Conservation (phyloP, 2,888 invertebrate species). For the Mellilla xanthometata region DNA sequence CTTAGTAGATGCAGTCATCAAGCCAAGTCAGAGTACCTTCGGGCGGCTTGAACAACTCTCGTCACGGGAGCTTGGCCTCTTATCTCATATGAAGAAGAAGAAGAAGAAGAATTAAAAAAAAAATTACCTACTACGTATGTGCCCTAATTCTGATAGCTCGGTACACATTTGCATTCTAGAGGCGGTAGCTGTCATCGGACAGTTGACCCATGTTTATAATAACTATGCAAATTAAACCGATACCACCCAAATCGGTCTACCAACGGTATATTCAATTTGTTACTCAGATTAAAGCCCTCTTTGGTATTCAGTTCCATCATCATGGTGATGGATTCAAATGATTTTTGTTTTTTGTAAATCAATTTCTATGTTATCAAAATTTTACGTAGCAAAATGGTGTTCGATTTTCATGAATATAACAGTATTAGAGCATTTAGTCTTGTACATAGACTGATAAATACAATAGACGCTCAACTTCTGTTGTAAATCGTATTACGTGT, state of each 20-base stretch:
- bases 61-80: too few species aligned
- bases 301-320: conserved; percentile 56
- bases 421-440: too few species aligned
- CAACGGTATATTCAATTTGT: conserved; percentile 76
- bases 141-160: conserved; percentile 36
- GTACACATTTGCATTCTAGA: conserved; percentile 64
- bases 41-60: too few species aligned
- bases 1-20: too few species aligned
- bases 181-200: conserved; percentile 67
- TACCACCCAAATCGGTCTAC: conserved; percentile 68
- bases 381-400: too few species aligned
- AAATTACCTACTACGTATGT: conserved; percentile 20
- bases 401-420: too few species aligned
- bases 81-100: too few species aligned
- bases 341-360: conserved; percentile 29
- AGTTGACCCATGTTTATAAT: conserved; percentile 80
- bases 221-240: conserved; percentile 80
- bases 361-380: neutral
- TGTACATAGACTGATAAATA: too few species aligned
- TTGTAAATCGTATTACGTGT: too few species aligned
- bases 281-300: conserved; percentile 74
- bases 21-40: too few species aligned
- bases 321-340: conserved; percentile 39
- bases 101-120: too few species aligned
- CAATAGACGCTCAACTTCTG: too few species aligned